These are phyloP conservation scores for Tenthredo distinguenda DNA, from an alignment of 2,888 invertebrate genomes.

Conservation along the genomic window DNA sequence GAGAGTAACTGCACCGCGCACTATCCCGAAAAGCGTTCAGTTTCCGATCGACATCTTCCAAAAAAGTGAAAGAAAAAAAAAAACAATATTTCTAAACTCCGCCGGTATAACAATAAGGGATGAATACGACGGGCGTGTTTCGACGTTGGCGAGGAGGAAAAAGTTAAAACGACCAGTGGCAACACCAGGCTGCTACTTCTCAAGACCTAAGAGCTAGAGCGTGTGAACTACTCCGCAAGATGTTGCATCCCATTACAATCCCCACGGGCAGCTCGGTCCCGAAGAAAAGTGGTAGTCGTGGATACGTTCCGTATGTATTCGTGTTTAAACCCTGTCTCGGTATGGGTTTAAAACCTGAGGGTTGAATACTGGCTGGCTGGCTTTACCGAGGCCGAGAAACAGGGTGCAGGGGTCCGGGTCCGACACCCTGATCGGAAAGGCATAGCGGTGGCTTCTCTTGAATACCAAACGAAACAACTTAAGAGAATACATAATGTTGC, in stretches of 20 bases:
- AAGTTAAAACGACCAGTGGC: constrained; percentile 45
- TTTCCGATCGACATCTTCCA: not conserved
- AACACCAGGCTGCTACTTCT: constrained; percentile 42
- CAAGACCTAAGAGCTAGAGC: constrained; percentile 57
- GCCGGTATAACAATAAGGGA: not conserved
- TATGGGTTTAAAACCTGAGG: not conserved
- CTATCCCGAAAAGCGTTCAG: not conserved
- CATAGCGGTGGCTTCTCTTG: constrained; percentile 64
- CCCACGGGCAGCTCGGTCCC: constrained; percentile 60
- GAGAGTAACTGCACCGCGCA: not conserved
- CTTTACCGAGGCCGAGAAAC: not conserved
- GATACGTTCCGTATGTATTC: not conserved
- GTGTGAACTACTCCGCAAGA: constrained; percentile 73
- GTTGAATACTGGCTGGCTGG: not conserved
- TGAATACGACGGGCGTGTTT: constrained; percentile 1
- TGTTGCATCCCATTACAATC: constrained; percentile 74
- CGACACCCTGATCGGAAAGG: constrained; percentile 44
- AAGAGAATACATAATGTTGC: constrained; percentile 56
- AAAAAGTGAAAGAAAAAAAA: not conserved
- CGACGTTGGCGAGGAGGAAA: not conserved
- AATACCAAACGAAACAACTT: constrained; percentile 71
- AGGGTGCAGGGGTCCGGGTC: not conserved
- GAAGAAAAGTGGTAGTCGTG: constrained; percentile 43
- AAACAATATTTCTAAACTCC: not conserved
- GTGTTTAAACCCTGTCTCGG: constrained; percentile 54